Conservation (phyloP, 92 coral and sea anemone genomes). For the Micromussa lordhowensis region DNA sequence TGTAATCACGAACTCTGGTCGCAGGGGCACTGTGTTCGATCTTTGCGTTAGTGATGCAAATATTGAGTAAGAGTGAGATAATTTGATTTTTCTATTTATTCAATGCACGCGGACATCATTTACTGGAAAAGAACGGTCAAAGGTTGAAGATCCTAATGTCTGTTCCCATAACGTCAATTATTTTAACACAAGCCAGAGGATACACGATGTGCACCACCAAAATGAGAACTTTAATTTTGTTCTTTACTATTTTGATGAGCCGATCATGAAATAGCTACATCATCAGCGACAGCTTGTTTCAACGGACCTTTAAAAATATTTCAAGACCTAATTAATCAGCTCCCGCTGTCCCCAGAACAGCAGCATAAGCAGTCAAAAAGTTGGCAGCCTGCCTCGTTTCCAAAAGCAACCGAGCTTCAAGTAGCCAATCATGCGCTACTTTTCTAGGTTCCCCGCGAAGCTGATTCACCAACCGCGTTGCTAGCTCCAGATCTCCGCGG, state of each 20-base stretch:
- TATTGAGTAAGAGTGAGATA: too few species aligned
- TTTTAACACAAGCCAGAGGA: too few species aligned
- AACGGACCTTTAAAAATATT: neutral
- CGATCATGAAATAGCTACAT: neutral
- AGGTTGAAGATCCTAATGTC: too few species aligned
- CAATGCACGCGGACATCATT: too few species aligned
- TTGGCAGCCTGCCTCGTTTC: conserved; percentile 93
- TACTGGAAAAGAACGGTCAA: too few species aligned
- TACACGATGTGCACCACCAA: neutral
- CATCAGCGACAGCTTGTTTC: neutral
- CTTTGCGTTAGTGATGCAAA: too few species aligned
- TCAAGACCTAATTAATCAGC: neutral
- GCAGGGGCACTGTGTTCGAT: too few species aligned
- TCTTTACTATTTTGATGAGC: neutral
- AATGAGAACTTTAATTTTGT: conserved; percentile 2
- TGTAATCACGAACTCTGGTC: too few species aligned
- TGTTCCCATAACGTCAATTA: too few species aligned
- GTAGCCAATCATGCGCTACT: conserved; percentile 90
- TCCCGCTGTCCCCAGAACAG: conserved; percentile 74
- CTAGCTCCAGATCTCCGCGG: conserved; percentile 93
- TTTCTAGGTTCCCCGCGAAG: conserved; percentile 93
- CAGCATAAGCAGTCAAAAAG: conserved; percentile 89
- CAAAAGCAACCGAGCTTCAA: conserved; percentile 91
- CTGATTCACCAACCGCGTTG: conserved; percentile 94
- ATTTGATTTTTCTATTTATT: too few species aligned